Evolutionary conservation across 2,888 invertebrate species (phyloP).

Genomic region (Epirrhoe tristata): DNA sequence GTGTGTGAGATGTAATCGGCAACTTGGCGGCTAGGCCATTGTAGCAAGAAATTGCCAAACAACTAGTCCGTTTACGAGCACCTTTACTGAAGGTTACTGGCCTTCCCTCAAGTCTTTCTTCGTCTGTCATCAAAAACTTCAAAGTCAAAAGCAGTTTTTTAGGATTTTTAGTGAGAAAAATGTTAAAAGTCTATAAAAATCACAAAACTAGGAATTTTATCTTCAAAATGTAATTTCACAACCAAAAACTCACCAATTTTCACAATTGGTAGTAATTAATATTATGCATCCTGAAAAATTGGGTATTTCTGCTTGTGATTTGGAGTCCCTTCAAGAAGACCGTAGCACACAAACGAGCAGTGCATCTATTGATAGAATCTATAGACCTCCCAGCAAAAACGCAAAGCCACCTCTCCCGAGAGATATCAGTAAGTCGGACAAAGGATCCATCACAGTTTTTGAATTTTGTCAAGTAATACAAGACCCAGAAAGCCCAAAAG

Average conservation of each 20-base stretch:
- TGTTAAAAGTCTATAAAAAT: not conserved
- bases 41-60: too few relatives aligned
- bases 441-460: constrained; percentile 49
- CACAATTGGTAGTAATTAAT: constrained; percentile 28
- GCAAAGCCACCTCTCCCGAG: constrained; percentile 39
- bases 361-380: constrained; percentile 18
- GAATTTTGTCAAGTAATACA: constrained; percentile 53
- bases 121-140: constrained; percentile 5
- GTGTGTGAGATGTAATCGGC: too few relatives aligned
- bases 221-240: constrained; percentile 22
- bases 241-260: constrained; percentile 2
- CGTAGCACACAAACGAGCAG: constrained; percentile 55
- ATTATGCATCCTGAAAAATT: constrained; percentile 57
- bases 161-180: constrained; percentile 6
- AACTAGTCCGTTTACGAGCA: too few relatives aligned
- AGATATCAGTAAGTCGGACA: constrained; percentile 39
- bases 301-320: constrained; percentile 40
- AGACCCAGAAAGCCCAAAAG: constrained; percentile 48
- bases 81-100: too few relatives aligned
- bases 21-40: too few relatives aligned
- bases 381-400: constrained; percentile 8
- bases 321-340: constrained; percentile 43
- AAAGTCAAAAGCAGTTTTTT: constrained; percentile 11
- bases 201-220: not conserved
- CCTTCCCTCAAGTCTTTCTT: not conserved